Percentiles rank a stretch among this genome's conserved stretches.
Evolutionary conservation across 2,797 vertebrate genomes (phyloP).

Genomic region (Chaetophractus vellerosus): DNA sequence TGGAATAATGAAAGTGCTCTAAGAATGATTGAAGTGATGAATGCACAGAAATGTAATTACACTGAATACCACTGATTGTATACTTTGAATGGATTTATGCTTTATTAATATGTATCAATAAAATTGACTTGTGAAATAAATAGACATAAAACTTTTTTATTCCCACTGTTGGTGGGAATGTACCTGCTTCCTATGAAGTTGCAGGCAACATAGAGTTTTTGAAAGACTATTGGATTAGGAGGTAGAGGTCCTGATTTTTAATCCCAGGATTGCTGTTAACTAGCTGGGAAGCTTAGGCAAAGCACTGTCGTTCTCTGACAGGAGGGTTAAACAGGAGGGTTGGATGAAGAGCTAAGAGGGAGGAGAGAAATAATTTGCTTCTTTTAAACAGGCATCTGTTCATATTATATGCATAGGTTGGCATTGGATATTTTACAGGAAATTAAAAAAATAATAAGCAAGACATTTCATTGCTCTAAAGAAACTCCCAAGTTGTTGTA

Average conservation of each 20-base stretch:
- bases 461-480: background rate
- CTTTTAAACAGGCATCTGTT: background rate
- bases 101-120: too few relatives aligned
- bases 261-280: background rate
- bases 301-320: background rate
- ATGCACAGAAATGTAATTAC: too few relatives aligned
- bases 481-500: background rate
- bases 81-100: too few relatives aligned
- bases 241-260: background rate
- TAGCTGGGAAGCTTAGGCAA: background rate
- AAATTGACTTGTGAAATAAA: background rate
- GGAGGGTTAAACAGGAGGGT: background rate
- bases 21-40: too few relatives aligned
- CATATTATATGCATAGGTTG: background rate
- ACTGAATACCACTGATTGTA: too few relatives aligned
- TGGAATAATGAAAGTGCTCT: too few relatives aligned
- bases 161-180: too few relatives aligned
- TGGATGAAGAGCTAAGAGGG: background rate
- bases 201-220: background rate
- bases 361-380: background rate
- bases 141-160: background rate
- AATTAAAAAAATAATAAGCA: background rate
- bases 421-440: background rate
- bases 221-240: background rate
- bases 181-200: background rate